Conservation (phyloP, 2,888 invertebrate genomes). For the Agapostemon virescens region DNA sequence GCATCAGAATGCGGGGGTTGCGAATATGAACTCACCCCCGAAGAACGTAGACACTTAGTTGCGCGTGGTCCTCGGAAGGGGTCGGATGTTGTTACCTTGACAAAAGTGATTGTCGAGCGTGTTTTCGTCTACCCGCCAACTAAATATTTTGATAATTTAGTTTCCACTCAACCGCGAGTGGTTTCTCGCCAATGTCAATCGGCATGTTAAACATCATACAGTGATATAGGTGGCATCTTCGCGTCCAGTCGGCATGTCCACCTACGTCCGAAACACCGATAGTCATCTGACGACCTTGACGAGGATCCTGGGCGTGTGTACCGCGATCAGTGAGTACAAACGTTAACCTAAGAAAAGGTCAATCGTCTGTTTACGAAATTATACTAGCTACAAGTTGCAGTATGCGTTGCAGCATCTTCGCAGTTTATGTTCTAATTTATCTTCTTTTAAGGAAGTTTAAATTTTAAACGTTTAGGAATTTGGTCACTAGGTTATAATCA, state of each 20-base stretch:
- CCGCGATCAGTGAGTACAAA: conserved; percentile 70
- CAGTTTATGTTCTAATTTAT: not conserved
- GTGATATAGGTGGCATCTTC: conserved; percentile 61
- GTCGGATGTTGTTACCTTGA: not conserved
- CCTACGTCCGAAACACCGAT: conserved; percentile 64
- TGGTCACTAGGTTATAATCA: no score
- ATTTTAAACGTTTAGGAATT: not conserved
- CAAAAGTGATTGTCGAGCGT: not conserved
- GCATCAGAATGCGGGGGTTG: conserved; percentile 65
- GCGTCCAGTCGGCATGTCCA: conserved; percentile 63
- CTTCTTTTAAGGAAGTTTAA: not conserved
- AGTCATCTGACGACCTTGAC: conserved; percentile 66
- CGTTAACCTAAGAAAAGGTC: not conserved
- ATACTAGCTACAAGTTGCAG: not conserved
- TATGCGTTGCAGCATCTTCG: not conserved
- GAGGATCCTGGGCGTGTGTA: conserved; percentile 71
- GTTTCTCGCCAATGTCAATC: not conserved
- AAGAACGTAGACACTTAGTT: conserved; percentile 64
- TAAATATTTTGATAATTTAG: not conserved
- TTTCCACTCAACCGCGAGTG: not conserved
- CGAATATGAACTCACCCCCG: conserved; percentile 45
- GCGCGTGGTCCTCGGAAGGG: conserved; percentile 63
- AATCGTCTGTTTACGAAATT: not conserved
- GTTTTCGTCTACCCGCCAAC: not conserved
- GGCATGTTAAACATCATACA: conserved; percentile 49